Base-by-base conservation (phyloP, 2,797 vertebrate genomes). In the Sandelia bainsii region DNA sequence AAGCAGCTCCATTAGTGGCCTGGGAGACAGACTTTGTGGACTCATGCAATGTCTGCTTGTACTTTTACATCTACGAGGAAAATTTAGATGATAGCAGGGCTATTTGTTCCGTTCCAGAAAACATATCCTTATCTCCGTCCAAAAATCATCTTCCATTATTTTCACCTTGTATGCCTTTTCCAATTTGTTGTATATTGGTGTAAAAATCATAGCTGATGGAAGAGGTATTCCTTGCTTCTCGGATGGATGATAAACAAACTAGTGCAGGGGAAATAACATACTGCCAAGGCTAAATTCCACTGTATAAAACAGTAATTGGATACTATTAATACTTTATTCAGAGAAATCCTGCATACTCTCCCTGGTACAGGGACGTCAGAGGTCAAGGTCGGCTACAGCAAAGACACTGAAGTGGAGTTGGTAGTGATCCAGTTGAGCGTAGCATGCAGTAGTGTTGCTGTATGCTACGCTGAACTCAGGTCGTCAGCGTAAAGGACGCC, bases 1-100 rank as follows among this genome's bases (percentile, higher is more conserved):
- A 86, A 88, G 80, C 82, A 5, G 84, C 82, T 90, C 87, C 87
- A 91, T 92, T 89, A 90, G 85, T 16, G 5, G 86, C 84, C 80
- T 34, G 70, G 42, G 57, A 83, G 80, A 87, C 77, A 72, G 83
- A 88, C 83, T 89, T 85, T 81, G 73, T 81, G 75, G 79, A 80
- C 80, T 88, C 79, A 69, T 75, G 83, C 84, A 69, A 80, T 57
- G 79, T 84, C 85, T 75, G 79, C 77, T 65, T 80, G 76, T 82
- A 83, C 83, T 84, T 89, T 84, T 77, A 83, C 84, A 89, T 88
- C 84, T 83, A 74, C 64, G 11, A 71, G 65, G 39, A 73, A 79
- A 83, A 80, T 84, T 74, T 79, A 75, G 77, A 89, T 74, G 81
- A 89, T 72, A 76, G 81, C 42, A 29, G 25, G 25, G 50, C 81